Base-by-base conservation (phyloP, 2,888 invertebrate genomes). In the Tupiocoris notatus region DNA sequence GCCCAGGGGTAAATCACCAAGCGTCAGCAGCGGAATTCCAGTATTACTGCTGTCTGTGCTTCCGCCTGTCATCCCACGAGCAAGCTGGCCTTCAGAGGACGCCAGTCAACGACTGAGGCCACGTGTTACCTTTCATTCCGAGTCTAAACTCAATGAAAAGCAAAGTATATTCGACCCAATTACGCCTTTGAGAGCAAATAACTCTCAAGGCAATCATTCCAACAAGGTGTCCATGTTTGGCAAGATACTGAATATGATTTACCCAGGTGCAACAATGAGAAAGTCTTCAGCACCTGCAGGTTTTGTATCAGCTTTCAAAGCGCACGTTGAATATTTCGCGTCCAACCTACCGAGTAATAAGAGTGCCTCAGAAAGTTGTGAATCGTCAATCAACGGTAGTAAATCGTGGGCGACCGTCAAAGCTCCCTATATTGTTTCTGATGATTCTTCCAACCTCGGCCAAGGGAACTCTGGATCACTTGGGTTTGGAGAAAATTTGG, bases 31-130 rank as follows among this genome's bases (percentile, higher is more conserved):
- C 16, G 91, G 91, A 18, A 84, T 91, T 21, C 91, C 91, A 0
- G 87, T 91, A 84, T 85, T 91, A 7, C 84, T 91, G 25, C 87
- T 92, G 1, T 91, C 91, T 18, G 91, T 91, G 6, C 85, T 91
- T 0, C 91, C 91, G 0, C 91, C 91, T 0, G 91, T 91, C 68
- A 91, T 91, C 73, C 91, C 91, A 0, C 86, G 91, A 59, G 91
- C 91, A 3, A 90, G 90, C 83, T 92, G 91, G 92, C 92, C 92
- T 0, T 91, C 91, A 12, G 89, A 91, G 0, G 90, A 91, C 81
- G 67, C 77, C 89, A 0, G 89, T 89, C 81, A 89, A 89, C 0
- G 89, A 89, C 82, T 85, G 89, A 0, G 88, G 88, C 82, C 88
- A 87, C 80, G 83, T 85, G 79, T 80, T 16, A 78, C 80, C 7